Conservation (phyloP, 2,888 invertebrate species). For the Brachypalpus laphriformis region DNA sequence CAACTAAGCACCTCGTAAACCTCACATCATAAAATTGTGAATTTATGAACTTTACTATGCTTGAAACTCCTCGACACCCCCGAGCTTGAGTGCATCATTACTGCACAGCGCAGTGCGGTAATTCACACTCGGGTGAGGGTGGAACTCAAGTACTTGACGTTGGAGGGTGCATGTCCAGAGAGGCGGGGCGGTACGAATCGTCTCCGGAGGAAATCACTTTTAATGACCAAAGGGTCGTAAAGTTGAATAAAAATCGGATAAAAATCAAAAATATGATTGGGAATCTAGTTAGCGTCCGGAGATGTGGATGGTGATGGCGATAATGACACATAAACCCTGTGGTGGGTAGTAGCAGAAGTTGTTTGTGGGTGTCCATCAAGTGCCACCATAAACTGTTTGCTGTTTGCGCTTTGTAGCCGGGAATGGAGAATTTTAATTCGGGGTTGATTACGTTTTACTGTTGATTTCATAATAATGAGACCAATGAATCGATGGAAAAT, state of each 20-base stretch:
- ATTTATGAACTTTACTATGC: slow-evolving; percentile 67
- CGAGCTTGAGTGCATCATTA: slow-evolving; percentile 53
- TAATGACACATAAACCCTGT: background rate
- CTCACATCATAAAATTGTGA: slow-evolving; percentile 69
- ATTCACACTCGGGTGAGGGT: slow-evolving; percentile 28
- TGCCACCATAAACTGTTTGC: slow-evolving; percentile 27
- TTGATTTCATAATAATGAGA: slow-evolving; percentile 20
- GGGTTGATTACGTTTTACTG: slow-evolving; percentile 36
- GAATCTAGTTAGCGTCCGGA: slow-evolving; percentile 48
- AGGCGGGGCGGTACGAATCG: slow-evolving; percentile 4
- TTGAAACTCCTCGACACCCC: background rate
- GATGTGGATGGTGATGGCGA: slow-evolving; percentile 7
- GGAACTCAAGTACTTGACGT: slow-evolving; percentile 22
- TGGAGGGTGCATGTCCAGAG: slow-evolving; percentile 29
- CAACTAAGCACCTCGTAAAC: slow-evolving; percentile 73
- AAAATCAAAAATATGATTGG: slow-evolving; percentile 67
- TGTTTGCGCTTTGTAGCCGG: background rate
- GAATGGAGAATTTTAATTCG: slow-evolving; percentile 15
- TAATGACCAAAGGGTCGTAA: slow-evolving; percentile 58
- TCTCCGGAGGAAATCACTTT: slow-evolving; percentile 62
- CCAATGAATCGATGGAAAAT: background rate
- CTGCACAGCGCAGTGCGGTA: slow-evolving; percentile 48
- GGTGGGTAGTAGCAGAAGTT: background rate
- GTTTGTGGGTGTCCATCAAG: background rate
- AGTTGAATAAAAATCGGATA: slow-evolving; percentile 69